These are phyloP conservation scores for Coptotermes formosanus DNA, from an alignment of 1,140 invertebrate species.

Conservation along the genomic window DNA sequence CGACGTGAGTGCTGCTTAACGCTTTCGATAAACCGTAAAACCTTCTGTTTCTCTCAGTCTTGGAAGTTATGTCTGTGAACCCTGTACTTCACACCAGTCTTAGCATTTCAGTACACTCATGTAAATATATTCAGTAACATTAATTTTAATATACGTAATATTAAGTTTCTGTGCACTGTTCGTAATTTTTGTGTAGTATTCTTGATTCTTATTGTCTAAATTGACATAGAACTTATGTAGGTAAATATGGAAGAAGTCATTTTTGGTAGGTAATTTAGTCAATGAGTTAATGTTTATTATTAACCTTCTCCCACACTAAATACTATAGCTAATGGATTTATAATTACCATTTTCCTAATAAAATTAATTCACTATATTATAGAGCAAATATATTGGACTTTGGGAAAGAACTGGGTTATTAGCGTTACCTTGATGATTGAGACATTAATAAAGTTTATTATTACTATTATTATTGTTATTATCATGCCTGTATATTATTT, in stretches of 20 bases:
- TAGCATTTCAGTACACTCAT: neutral
- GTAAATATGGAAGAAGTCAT: neutral
- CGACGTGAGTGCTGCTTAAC: neutral
- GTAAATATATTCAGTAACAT: too few species aligned
- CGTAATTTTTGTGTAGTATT: neutral
- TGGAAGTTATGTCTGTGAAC: neutral
- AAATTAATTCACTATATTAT: neutral
- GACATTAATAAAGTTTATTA: neutral
- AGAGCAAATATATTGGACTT: neutral
- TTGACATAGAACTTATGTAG: neutral
- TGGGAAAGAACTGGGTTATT: slow-evolving; percentile 1
- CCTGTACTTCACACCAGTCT: neutral
- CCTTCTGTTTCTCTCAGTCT: neutral
- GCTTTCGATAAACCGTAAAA: neutral
- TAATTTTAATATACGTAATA: too few species aligned
- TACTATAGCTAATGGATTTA: neutral
- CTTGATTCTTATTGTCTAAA: neutral
- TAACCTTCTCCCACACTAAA: too few species aligned
- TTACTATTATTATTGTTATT: too few species aligned
- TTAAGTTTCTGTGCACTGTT: neutral
- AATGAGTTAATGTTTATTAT: neutral
- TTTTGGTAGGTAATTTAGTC: neutral
- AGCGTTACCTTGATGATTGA: neutral
- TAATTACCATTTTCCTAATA: neutral
- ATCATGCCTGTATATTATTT: neutral